Conservation (phyloP, 35 echinoderm and acorn worm species). For the Apostichopus californicus region DNA sequence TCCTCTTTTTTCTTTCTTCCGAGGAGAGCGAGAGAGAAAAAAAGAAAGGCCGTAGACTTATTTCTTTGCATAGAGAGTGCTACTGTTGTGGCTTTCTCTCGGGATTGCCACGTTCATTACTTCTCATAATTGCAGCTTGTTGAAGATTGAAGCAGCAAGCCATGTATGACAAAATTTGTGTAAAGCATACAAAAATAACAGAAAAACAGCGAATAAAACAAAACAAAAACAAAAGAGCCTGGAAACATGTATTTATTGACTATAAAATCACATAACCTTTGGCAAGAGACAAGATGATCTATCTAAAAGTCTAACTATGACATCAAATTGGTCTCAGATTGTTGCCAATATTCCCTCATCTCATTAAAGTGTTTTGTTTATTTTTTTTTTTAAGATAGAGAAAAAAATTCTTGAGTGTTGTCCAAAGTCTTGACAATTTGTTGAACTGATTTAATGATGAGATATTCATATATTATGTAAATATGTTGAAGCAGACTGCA, state of each 20-base stretch:
- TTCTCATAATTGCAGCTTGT: not conserved
- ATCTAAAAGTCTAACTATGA: not conserved
- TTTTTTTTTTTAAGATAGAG: too few relatives aligned
- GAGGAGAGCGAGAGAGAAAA: not conserved
- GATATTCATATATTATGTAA: too few relatives aligned
- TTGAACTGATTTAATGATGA: too few relatives aligned
- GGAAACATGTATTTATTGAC: not conserved
- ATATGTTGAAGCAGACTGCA: too few relatives aligned
- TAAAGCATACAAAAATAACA: not conserved
- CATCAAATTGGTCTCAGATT: not conserved
- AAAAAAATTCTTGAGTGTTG: too few relatives aligned
- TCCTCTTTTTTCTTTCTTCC: too few relatives aligned
- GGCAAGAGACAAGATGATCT: not conserved
- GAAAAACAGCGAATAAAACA: too few relatives aligned
- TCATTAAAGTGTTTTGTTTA: not conserved
- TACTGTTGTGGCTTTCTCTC: not conserved
- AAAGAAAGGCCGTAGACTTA: not conserved
- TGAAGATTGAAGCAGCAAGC: not conserved
- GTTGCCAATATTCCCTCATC: not conserved
- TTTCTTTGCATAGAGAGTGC: conserved; percentile 17
- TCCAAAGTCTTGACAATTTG: too few relatives aligned
- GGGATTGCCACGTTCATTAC: conserved; percentile 8
- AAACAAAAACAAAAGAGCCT: not conserved
- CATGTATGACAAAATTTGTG: conserved; percentile 14
- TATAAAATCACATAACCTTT: not conserved